phyloP scores from a whole-genome alignment of 1,140 invertebrate species.

The Brachystomella parvula region DNA sequence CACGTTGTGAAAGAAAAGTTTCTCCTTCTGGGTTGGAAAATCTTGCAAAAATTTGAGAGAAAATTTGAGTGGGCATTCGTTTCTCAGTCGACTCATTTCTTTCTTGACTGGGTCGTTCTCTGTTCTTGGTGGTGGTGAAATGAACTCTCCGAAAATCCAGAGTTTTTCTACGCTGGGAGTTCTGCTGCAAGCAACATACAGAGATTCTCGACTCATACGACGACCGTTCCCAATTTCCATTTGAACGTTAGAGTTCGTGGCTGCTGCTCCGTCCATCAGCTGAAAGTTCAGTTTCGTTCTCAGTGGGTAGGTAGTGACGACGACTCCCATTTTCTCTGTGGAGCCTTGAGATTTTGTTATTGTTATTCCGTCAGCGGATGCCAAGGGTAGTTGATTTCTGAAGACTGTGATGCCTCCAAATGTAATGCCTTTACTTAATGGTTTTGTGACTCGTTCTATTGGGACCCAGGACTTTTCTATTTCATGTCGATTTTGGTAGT shows the following conservation, averaged over 20 bases:
- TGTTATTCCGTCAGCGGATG: slow-evolving; percentile 1
- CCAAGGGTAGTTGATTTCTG: not conserved
- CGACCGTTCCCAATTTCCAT: too few relatives aligned
- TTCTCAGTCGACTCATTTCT: not conserved
- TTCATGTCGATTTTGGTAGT: not conserved
- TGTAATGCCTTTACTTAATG: not conserved
- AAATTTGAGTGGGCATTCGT: not conserved
- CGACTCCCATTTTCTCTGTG: not conserved
- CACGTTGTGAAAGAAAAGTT: not conserved
- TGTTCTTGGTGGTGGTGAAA: not conserved
- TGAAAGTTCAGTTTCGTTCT: not conserved
- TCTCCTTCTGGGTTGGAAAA: not conserved
- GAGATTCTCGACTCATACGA: not conserved
- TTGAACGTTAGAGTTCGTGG: not conserved
- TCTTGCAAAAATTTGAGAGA: not conserved
- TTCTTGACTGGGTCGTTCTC: not conserved
- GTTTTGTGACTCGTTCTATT: not conserved
- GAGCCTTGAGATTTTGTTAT: slow-evolving; percentile 1
- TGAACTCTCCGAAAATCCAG: slow-evolving; percentile 13
- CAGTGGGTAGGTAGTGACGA: not conserved
- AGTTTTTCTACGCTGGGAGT: not conserved
- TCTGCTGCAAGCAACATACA: slow-evolving; percentile 21
- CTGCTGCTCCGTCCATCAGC: not conserved
- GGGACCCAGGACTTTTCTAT: not conserved
- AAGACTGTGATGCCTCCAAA: not conserved